Evolutionary conservation across 2,113 vertebrate genomes (phyloP), one percentile per base, ranked within the genome.

Genomic region (Rhegmatorhina hoffmannsi): DNA sequence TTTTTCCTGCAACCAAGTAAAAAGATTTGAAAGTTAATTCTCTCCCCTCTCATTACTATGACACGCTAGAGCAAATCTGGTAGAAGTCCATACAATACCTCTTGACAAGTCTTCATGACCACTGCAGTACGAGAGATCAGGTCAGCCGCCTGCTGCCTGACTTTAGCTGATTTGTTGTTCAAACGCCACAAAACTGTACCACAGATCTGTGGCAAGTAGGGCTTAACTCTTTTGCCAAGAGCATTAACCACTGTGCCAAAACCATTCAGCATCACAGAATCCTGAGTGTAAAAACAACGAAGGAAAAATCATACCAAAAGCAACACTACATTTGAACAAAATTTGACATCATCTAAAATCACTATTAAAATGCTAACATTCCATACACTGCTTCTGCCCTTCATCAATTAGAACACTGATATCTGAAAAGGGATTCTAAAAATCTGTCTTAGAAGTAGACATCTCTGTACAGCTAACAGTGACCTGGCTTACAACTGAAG

Each of bases 51-150:
- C 50, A 8, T 25, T 44, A 29, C 33, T 46, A 26, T 21, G 33
- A 62, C 31, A 47, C 10, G 14, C 12, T 28, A 18, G 10, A 49
- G 24, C 26, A 24, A 50, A 55, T 24, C 31, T 31, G 44, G 73
- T 23, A 31, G 28, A 36, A 96, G 62, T 31, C 28, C 47, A 75
- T 96, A 99, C 98, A 29, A 72, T 96, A 99, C 99, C 99, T 99
- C 99, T 96, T 99, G 99, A 87, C 99, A 99, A 13, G 99, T 99
- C 97, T 99, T 99, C 99, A 99, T 99, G 73, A 99, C 99, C 82
- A 99, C 99, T 8, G 99, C 99, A 11, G 99, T 99, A 36, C 99
- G 98, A n/a, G 99, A 99, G 96, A 99, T 99, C 19, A 99, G 98
- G 89, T 99, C 99, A 55, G 99, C 99, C 1, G 99, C 99, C 97